These are phyloP conservation scores for Ondatra zibethicus DNA, from an alignment of 2,113 vertebrate genomes.

Conservation along the genomic window DNA sequence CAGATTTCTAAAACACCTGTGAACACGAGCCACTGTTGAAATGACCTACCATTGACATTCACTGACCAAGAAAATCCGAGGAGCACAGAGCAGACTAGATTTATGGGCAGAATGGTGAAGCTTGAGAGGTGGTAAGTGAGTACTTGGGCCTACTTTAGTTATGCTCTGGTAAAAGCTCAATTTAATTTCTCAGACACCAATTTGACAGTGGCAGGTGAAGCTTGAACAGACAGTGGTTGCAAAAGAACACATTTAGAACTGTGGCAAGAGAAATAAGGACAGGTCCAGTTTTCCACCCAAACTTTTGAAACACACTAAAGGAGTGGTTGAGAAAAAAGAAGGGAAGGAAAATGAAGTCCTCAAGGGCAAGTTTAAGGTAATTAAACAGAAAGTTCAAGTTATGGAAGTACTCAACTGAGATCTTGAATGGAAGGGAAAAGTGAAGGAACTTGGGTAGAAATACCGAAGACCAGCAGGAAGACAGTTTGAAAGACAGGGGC, in stretches of 20 bases:
- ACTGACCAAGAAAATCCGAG: background rate
- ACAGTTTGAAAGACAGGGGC: background rate
- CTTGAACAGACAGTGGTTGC: background rate
- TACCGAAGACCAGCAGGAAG: slow-evolving; percentile 8
- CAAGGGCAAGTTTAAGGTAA: background rate
- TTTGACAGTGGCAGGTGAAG: background rate
- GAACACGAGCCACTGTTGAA: background rate
- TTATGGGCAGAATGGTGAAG: background rate
- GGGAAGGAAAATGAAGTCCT: background rate
- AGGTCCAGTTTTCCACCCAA: background rate
- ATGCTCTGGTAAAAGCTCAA: background rate
- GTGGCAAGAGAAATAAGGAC: background rate
- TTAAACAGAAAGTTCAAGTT: slow-evolving; percentile 29
- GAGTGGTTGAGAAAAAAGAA: rapidly evolving
- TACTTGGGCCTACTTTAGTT: background rate
- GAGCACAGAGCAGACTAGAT: background rate
- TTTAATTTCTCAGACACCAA: slow-evolving; percentile 33
- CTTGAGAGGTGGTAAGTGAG: background rate
- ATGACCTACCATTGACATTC: background rate
- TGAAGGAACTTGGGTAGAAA: slow-evolving; percentile 28
- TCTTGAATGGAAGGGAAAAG: background rate
- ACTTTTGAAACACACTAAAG: background rate
- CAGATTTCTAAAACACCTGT: background rate
- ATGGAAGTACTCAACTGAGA: background rate
- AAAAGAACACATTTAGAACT: slow-evolving; percentile 27